Base-by-base conservation (phyloP, 2,888 invertebrate species). In the Chrysopilus asiliformis region DNA sequence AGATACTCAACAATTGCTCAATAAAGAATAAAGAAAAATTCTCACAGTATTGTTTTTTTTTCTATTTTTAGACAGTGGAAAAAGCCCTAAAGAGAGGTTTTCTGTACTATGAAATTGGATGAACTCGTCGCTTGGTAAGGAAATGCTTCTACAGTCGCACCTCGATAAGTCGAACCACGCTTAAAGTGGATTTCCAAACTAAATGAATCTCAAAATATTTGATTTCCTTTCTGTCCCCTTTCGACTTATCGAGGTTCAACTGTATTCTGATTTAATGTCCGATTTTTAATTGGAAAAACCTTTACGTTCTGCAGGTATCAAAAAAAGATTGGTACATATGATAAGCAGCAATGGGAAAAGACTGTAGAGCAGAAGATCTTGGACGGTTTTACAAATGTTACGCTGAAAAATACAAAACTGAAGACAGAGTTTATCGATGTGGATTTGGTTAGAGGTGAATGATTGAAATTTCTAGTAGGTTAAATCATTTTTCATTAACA, bases 271-370 rank as follows among this genome's bases (percentile, higher is more conserved):
- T 6, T 27, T 27, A 27, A 27, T 14, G 10, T 22, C 24, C 24
- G 10, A 22, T 22, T 22, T 9, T 22, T 22, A 9, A 8, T 9
- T 27, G 6, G 16, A 27, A 10, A 20, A 14, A 29, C n/a, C n/a
- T n/a, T n/a, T n/a, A n/a, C n/a, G n/a, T n/a, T n/a, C n/a, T n/a
- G 12, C 47, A 87, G 90, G 85, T 90, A 90, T 68, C 89, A 90
- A 61, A 85, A 85, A 61, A 87, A 91, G 72, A 94, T 95, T 64
- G 91, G 93, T 55, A 85, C 86, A 17, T 93, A 94, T 67, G 94
- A 95, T 67, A 93, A 93, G 59, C 90, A 93, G 55, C 79, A 85
- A 74, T 95, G 94, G 94, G 95, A 95, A 63, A 86, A 85, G 49
- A 89, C 86, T 52, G 82, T 94, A 47, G 94, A 95, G 57, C 85